A percentile compares a stretch with the other conserved stretches of the same genome.
Conservation (phyloP, 2,797 vertebrate species). For the Epinephelus awoara region DNA sequence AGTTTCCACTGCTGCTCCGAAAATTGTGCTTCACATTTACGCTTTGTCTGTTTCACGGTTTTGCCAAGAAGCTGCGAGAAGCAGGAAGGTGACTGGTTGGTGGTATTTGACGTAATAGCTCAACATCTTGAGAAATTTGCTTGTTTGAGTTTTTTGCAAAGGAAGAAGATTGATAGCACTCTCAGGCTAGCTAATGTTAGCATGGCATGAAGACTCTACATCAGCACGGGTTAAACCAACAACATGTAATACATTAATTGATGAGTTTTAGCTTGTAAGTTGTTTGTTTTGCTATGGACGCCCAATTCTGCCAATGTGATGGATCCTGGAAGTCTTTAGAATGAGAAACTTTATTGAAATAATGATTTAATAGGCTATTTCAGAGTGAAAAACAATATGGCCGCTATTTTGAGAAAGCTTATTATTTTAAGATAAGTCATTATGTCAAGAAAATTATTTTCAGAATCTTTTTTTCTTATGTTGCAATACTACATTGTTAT, state of each 20-base stretch:
- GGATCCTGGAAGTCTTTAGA: too few relatives aligned
- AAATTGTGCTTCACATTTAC: conserved; percentile 76
- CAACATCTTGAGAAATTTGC: conserved; percentile 3
- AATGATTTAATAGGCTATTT: too few relatives aligned
- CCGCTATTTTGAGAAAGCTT: too few relatives aligned
- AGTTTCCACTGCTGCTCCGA: conserved; percentile 45
- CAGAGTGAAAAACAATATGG: too few relatives aligned
- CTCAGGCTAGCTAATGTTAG: neutral
- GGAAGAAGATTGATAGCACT: neutral
- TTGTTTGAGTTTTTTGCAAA: neutral
- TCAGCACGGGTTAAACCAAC: neutral
- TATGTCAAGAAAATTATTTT: too few relatives aligned
- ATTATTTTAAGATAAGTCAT: too few relatives aligned
- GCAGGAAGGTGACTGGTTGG: conserved; percentile 63
- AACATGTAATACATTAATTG: neutral
- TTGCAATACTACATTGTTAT: too few relatives aligned
- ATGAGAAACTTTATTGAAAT: too few relatives aligned
- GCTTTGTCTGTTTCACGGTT: conserved; percentile 64
- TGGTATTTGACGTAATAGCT: conserved; percentile 24
- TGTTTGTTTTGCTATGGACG: neutral
- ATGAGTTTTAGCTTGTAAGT: neutral
- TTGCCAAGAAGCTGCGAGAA: conserved; percentile 69
- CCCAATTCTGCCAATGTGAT: too few relatives aligned
- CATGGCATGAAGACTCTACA: neutral
- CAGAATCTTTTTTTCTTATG: too few relatives aligned